phyloP scores from a whole-genome alignment of 2,113 vertebrate species.

The Tragelaphus strepsiceros region DNA sequence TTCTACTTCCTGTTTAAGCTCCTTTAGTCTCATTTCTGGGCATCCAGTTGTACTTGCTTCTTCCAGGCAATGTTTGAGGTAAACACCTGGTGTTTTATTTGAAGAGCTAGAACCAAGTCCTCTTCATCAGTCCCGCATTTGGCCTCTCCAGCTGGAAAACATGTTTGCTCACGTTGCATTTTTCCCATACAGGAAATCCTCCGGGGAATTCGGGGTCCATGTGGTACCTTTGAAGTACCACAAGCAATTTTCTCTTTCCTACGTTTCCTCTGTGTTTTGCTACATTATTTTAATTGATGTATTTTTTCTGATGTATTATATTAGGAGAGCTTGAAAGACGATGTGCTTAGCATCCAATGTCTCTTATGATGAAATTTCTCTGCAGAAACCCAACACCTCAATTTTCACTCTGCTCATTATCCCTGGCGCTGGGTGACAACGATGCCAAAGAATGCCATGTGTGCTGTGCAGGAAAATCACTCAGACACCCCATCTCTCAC shows the following conservation, averaged over 20 bases:
- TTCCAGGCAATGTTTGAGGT: slow-evolving; percentile 64
- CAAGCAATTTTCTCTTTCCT: slow-evolving; percentile 43
- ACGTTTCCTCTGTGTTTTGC: slow-evolving; percentile 39
- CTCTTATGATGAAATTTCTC: slow-evolving; percentile 53
- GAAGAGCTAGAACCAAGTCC: slow-evolving; percentile 53
- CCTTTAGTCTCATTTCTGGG: slow-evolving; percentile 38
- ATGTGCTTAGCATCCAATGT: slow-evolving; percentile 58
- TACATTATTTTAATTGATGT: slow-evolving; percentile 60
- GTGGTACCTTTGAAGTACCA: slow-evolving; percentile 75
- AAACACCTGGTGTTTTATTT: slow-evolving; percentile 73
- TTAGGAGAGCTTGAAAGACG: slow-evolving; percentile 45
- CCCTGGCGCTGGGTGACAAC: neutral
- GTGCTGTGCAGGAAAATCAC: neutral
- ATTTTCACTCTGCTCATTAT: neutral
- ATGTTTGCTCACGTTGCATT: slow-evolving; percentile 61
- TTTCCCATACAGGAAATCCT: slow-evolving; percentile 75
- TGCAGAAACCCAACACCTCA: neutral
- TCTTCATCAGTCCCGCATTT: slow-evolving; percentile 52
- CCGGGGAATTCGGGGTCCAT: slow-evolving; percentile 57
- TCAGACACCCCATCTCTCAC: neutral
- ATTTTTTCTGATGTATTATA: slow-evolving; percentile 50
- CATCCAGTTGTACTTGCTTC: slow-evolving; percentile 35
- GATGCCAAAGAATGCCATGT: neutral
- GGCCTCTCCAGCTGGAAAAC: slow-evolving; percentile 72
- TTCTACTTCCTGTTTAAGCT: slow-evolving; percentile 1